Percentiles rank a stretch among this genome's conserved stretches.
phyloP scores from a whole-genome alignment of 35 echinoderm and acorn worm genomes.

The Ophioderma brevispina region DNA sequence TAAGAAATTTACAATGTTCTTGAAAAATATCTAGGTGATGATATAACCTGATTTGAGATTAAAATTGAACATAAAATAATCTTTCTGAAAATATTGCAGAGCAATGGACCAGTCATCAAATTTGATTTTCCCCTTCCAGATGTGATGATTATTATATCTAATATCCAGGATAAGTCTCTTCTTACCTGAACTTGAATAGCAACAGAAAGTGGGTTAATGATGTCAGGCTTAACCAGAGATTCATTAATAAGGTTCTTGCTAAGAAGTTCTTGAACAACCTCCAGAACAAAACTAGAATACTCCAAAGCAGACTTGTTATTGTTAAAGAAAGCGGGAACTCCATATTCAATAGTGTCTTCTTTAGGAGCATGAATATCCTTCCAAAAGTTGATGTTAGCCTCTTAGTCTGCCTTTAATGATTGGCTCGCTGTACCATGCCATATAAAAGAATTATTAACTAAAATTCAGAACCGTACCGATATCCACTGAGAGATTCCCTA shows the following conservation, averaged over 20 bases:
- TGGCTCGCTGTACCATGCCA: no score
- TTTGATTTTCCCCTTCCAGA: constrained; percentile 40
- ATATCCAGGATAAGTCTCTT: constrained; percentile 55
- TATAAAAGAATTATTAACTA: no score
- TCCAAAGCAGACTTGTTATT: constrained; percentile 39
- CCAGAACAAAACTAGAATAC: constrained; percentile 11
- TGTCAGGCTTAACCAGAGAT: background rate
- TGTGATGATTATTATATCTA: constrained; percentile 27
- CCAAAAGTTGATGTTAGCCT: no score
- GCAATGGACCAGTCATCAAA: constrained; percentile 34
- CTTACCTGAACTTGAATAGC: constrained; percentile 27
- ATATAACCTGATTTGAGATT: constrained; percentile 53
- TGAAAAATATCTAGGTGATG: constrained; percentile 56
- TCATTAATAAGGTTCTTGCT: background rate
- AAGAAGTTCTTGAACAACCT: background rate
- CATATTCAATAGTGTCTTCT: no score
- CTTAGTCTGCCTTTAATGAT: no score
- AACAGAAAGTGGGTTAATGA: constrained; percentile 40
- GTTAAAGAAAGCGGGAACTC: no score
- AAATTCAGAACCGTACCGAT: no score
- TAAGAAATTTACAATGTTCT: constrained; percentile 21
- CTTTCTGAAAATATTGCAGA: constrained; percentile 22
- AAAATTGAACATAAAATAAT: constrained; percentile 42
- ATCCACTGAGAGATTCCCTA: no score
- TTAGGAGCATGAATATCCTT: no score